Base-by-base conservation (phyloP, 2,113 vertebrate species). In the Boleophthalmus pectinirostris region DNA sequence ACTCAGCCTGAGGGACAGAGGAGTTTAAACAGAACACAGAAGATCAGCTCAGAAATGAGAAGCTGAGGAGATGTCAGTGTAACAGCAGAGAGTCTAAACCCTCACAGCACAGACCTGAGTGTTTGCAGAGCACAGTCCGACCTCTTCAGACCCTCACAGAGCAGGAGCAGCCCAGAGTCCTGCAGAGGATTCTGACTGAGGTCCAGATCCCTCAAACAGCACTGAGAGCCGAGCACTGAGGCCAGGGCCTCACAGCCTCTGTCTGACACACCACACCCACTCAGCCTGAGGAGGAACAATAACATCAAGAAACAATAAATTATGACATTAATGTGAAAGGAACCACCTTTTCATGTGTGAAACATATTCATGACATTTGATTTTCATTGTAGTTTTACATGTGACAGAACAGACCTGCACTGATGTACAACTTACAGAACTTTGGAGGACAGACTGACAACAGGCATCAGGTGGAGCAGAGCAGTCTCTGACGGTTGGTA, bases 41-140 rank as follows among this genome's bases (percentile, higher is more conserved):
- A 18, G 2, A 20, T 64, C 18, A 64, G 13, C 9, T 63, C 12
- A 56, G 53, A 56, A n/a, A 56, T n/a, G 15, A 51, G 49, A 5
- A 56, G 53, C 20, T 56, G n/a, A 56, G 53, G 35, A 49, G 47
- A 5, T 14, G 2, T 49, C 14, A 49, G 47, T 49, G 47, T 49
- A 5, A 49, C 15, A 49, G 15, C 15, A 14, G 18, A 5, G 47
- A 43, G 38, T 43, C 38, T 43, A 43, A 43, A 43, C 38, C 38
- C 38, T 43, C 38, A 51, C 73, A 74, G 18, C 8, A 51, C 73
- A 74, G 18, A 85, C 85, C 81, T 85, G 71, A 87, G 82, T 12
- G 68, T 51, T 33, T 87, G 43, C 66, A 87, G 80, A 35, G 5
- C 57, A 35, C 85, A 82, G 0, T 56, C 18, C 33, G 68, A 70